phyloP scores from a whole-genome alignment of 2,113 vertebrate species.

The Lophius piscatorius region DNA sequence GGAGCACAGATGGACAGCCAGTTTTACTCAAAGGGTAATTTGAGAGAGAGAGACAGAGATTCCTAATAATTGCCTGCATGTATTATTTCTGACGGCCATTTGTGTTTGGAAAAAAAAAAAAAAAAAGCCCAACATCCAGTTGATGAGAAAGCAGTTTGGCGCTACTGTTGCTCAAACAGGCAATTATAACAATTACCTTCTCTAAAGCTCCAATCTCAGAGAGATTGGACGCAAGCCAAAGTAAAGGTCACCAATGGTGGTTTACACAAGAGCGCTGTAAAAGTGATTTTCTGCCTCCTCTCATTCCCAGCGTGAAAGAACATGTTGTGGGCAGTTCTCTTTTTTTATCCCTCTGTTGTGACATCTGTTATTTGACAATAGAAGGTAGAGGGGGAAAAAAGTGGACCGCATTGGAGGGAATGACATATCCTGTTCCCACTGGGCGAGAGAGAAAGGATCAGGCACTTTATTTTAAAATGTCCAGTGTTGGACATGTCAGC shows the following conservation, averaged over 20 bases:
- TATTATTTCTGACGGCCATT: slow-evolving; percentile 1
- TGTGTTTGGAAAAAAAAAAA: too few relatives aligned
- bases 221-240: slow-evolving; percentile 11
- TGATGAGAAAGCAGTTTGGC: slow-evolving; percentile 24
- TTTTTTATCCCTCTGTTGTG: too few relatives aligned
- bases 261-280: slow-evolving; percentile 22
- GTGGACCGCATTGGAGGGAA: too few relatives aligned
- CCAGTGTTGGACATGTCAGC: slow-evolving; percentile 17
- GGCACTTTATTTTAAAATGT: slow-evolving; percentile 18
- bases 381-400: too few relatives aligned
- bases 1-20: neutral
- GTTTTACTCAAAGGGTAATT: slow-evolving; percentile 2
- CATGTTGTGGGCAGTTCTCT: slow-evolving; percentile 2
- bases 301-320: slow-evolving; percentile 17
- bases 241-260: slow-evolving; percentile 34
- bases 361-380: slow-evolving; percentile 9
- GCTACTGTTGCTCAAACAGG: slow-evolving; percentile 27
- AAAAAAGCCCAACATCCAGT: slow-evolving; percentile 7
- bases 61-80: slow-evolving; percentile 1
- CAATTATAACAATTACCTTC: slow-evolving; percentile 41
- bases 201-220: slow-evolving; percentile 25
- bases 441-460: slow-evolving; percentile 11
- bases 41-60: neutral
- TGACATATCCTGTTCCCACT: too few relatives aligned
- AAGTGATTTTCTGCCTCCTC: slow-evolving; percentile 21